phyloP scores from a whole-genome alignment of 2,888 invertebrate species.

The Megamerina dolium region DNA sequence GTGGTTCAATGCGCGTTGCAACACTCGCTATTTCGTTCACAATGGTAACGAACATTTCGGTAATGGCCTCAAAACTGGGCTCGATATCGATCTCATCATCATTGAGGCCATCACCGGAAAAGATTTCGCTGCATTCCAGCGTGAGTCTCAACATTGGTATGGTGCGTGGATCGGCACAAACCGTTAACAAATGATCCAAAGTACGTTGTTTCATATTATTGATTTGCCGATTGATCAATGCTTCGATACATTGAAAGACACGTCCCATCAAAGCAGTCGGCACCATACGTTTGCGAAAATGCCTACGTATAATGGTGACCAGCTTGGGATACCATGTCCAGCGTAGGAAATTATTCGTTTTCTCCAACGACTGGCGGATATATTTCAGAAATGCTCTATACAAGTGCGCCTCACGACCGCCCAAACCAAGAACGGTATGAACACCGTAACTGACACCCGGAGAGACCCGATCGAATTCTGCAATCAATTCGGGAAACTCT shows the following conservation, averaged over 20 bases:
- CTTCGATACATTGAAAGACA: slow-evolving; percentile 48
- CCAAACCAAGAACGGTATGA: slow-evolving; percentile 26
- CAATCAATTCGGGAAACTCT: slow-evolving; percentile 41
- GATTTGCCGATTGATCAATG: slow-evolving; percentile 57
- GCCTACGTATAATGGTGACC: slow-evolving; percentile 38
- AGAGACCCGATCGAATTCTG: slow-evolving; percentile 36
- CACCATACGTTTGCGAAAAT: slow-evolving; percentile 37
- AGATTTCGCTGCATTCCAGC: slow-evolving; percentile 29
- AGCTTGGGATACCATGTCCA: slow-evolving; percentile 50
- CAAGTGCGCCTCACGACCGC: slow-evolving; percentile 32
- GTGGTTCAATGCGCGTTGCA: slow-evolving; percentile 56
- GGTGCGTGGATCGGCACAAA: slow-evolving; percentile 52
- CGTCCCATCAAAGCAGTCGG: slow-evolving; percentile 33
- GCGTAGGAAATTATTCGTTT: slow-evolving; percentile 42
- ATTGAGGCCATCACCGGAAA: slow-evolving; percentile 5
- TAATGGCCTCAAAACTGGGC: slow-evolving; percentile 58
- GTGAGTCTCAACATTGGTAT: slow-evolving; percentile 61
- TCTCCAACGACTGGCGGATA: slow-evolving; percentile 39
- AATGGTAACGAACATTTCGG: slow-evolving; percentile 55
- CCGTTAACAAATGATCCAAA: slow-evolving; percentile 57
- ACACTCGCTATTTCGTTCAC: slow-evolving; percentile 55
- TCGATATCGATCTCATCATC: slow-evolving; percentile 50
- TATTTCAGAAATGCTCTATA: slow-evolving; percentile 34
- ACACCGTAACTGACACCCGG: slow-evolving; percentile 12
- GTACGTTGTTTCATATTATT: slow-evolving; percentile 63